Evolutionary conservation across 2,113 vertebrate species (phyloP), one percentile per base, ranked within the genome.

Genomic region (Ardeotis arabs): DNA sequence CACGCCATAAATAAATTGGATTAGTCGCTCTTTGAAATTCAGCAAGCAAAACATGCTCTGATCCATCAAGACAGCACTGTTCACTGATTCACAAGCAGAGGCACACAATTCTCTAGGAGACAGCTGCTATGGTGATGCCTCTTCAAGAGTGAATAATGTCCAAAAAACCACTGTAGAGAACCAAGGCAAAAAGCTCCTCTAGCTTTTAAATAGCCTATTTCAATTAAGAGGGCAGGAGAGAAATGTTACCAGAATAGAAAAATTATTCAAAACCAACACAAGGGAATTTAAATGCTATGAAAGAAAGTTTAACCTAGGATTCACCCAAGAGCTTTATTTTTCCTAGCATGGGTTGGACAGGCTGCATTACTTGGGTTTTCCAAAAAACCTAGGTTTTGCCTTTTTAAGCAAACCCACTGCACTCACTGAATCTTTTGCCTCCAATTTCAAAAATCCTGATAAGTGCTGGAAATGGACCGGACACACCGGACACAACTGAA

Each of bases 281-380:
- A 18, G 28, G 52, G 7, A 69, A 60, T 7, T 0, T 20, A 4
- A 78, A 67, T 33, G 22, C 10, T 41, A 14, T n/a, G 1, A 0
- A 47, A 56, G 25, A 8, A 73, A 74, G 14, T 37, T 60, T 41
- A 62, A 59, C 4, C 6, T n/a, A n/a, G 14, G 12, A 45, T 55
- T 59, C 41, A 67, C 35, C 18, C 0, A 0, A 25, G 39, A 56
- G 13, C 4, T 47, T 52, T 37, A 2, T 4, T 84, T 82, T 80
- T 21, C 74, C 14, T 29, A 18, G 29, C 7, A 2, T 1, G 6
- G 19, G 50, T 53, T 11, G 52, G 41, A 52, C 13, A 45, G 18
- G 27, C 6, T 29, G 24, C 12, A 45, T 18, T 24, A 11, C 5
- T 49, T 55, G 41, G 41, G 41, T 53, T 53, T 53, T 25, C 25